Conservation (phyloP, 2,113 vertebrate species). For the Martes martes region DNA sequence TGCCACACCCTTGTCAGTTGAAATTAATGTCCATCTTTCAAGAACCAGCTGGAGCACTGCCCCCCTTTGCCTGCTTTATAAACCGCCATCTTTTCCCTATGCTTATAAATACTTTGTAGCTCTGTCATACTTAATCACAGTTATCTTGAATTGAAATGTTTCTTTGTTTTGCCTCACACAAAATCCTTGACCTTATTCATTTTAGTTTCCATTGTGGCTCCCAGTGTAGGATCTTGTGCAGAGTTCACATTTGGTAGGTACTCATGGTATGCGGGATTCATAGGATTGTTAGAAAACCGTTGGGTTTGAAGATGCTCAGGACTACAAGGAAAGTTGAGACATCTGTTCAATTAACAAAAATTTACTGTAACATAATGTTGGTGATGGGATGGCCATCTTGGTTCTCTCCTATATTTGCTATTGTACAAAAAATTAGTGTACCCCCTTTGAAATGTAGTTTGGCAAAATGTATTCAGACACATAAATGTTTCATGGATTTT, state of each 20-base stretch:
- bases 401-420: neutral
- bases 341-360: neutral
- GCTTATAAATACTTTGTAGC: neutral
- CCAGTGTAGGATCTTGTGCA: neutral
- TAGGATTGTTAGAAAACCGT: neutral
- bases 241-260: neutral
- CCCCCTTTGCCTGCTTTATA: neutral
- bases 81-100: neutral
- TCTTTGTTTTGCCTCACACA: neutral
- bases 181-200: neutral
- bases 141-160: neutral
- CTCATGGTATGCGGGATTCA: neutral
- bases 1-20: conserved; percentile 7
- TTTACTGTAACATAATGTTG: neutral
- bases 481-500: neutral
- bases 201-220: neutral
- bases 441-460: neutral
- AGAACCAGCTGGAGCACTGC: neutral
- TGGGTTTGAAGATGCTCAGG: neutral
- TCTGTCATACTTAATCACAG: neutral
- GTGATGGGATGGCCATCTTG: neutral
- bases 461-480: neutral
- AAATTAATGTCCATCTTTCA: conserved; percentile 16
- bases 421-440: neutral
- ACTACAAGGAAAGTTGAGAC: neutral